Percentiles rank a stretch among this genome's conserved stretches.
phyloP scores from a whole-genome alignment of 2,797 vertebrate genomes.

The Galagoides demidoff region DNA sequence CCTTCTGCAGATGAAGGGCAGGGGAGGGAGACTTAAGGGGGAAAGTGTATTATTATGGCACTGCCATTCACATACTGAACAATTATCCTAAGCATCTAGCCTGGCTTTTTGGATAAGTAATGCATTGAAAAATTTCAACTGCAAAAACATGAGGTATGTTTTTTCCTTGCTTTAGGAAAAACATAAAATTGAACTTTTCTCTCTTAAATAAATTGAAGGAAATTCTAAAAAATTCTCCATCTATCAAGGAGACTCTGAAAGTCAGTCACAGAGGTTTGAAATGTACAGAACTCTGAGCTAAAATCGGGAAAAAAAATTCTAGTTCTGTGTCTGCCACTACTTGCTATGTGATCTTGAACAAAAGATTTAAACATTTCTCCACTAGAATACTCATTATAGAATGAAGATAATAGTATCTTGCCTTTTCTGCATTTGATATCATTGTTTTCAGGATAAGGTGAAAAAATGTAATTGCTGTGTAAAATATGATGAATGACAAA shows the following conservation, averaged over 20 bases:
- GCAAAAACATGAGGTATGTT: neutral
- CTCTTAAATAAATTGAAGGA: neutral
- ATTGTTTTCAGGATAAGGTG: neutral
- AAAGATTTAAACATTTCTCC: neutral
- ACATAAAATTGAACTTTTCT: neutral
- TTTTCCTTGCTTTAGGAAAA: slow-evolving; percentile 25
- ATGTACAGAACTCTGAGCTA: neutral
- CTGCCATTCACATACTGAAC: neutral
- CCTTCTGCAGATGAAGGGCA: neutral
- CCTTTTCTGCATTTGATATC: neutral
- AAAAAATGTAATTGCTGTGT: neutral
- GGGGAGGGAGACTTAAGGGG: neutral
- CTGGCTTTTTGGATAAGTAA: neutral
- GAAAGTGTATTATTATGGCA: neutral
- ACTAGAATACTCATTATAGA: neutral
- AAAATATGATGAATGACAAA: neutral
- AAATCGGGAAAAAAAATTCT: neutral
- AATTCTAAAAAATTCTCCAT: neutral
- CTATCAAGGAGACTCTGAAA: neutral
- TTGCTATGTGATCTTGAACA: neutral
- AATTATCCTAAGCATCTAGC: neutral
- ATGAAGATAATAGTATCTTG: neutral
- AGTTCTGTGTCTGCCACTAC: neutral
- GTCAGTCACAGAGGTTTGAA: neutral
- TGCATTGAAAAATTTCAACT: neutral